Base-by-base conservation (phyloP, 2,113 vertebrate species). In the Thalassoma bifasciatum region DNA sequence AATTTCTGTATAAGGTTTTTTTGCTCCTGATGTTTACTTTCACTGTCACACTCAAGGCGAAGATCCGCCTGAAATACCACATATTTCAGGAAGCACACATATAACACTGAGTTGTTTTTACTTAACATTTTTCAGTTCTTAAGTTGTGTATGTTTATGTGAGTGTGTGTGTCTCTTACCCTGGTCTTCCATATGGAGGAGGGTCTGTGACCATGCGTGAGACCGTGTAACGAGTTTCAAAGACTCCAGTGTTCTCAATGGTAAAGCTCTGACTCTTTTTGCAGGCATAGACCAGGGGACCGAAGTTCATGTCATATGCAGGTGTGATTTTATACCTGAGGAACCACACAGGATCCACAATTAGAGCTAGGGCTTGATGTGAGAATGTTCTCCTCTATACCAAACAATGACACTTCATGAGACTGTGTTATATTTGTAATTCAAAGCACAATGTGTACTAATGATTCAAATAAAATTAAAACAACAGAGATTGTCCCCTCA, bases 231-330 rank as follows among this genome's bases (percentile, higher is more conserved):
- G 91, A 21, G 95, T 94, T 23, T 92, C 92, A 0, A 94, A 92
- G 13, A 81, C 1, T 2, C 97, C 95, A 36, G 23, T 93, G 88
- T 99, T 99, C 91, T 97, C 93, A 19, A 99, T 84, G 1, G 46
- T 85, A 56, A 99, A 91, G 21, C 19, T 88, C 51, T 80, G 81
- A 21, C 44, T 93, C 81, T 92, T 96, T 61, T 82, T 95, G 30
- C 73, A 86, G 62, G 95, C 93, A 0, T 64, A 92, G 12, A 92
- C 52, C 77, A 98, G 36, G 1, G 94, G 87, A 1, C 97, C 96
- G 0, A 98, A 98, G 90, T 90, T 88, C 72, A 97, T 86, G 74
- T 93, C 26, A 0, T 84, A 88, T 8, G 92, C 84, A 7, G 97
- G 97, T 69, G 64, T 78, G 82, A 98, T 93, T 37, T 8, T 93